phyloP scores from a whole-genome alignment of 2,113 vertebrate species.

The Brachypodius melanocephalos region DNA sequence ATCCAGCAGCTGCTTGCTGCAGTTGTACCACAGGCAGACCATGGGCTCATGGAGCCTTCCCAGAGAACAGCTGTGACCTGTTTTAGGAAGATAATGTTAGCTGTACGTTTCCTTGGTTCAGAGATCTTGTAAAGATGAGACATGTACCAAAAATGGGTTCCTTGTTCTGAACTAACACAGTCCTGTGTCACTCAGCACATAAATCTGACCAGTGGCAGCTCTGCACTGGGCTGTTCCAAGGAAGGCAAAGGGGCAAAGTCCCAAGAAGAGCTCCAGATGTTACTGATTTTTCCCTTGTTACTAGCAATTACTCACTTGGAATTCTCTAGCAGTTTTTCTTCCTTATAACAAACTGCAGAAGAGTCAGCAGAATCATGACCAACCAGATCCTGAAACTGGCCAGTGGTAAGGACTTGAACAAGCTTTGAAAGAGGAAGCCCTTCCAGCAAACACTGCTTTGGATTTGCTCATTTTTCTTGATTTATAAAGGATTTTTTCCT shows the following conservation, averaged over 20 bases:
- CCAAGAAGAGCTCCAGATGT: constrained; percentile 22
- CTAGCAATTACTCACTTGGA: constrained; percentile 27
- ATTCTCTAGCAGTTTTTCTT: background rate
- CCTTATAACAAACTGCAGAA: background rate
- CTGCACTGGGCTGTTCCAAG: background rate
- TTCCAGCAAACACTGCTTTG: background rate
- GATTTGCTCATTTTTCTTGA: background rate
- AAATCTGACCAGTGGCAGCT: background rate
- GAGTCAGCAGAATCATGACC: background rate
- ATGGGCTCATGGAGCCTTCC: background rate
- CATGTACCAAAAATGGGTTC: background rate
- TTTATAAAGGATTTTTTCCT: background rate
- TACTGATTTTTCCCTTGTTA: background rate
- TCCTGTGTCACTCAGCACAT: background rate
- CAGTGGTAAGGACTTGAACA: background rate
- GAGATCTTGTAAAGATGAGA: background rate
- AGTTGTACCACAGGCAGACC: background rate
- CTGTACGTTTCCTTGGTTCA: background rate
- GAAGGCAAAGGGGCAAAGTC: background rate
- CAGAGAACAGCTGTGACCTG: background rate
- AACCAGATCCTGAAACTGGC: background rate
- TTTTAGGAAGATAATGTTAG: background rate
- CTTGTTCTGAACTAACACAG: background rate
- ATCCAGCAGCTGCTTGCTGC: background rate
- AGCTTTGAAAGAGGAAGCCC: background rate